phyloP scores from a whole-genome alignment of 2,113 vertebrate species.

The Rana temporaria region DNA sequence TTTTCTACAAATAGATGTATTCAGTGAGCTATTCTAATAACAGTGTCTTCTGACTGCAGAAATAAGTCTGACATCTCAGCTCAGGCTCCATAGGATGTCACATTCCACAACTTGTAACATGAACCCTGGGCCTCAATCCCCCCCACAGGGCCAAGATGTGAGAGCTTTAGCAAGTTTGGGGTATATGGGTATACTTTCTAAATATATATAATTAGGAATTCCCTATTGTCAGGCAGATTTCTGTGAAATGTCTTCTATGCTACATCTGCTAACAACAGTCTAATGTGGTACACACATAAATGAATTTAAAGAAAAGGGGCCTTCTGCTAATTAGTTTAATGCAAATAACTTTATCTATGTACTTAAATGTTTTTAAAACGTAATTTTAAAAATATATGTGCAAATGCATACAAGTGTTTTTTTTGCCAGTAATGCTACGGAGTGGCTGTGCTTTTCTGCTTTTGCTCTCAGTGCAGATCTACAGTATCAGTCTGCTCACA shows the following conservation, averaged over 20 bases:
- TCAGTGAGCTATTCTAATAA: conserved; percentile 6
- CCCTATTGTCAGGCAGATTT: background rate
- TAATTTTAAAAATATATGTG: too few relatives aligned
- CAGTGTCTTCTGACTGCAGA: conserved; percentile 45
- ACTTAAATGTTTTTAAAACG: too few relatives aligned
- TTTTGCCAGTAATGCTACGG: too few relatives aligned
- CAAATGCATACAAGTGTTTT: too few relatives aligned
- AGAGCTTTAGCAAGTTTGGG: conserved; percentile 63
- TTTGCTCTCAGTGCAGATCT: too few relatives aligned
- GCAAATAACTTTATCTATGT: too few relatives aligned
- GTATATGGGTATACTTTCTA: conserved; percentile 59
- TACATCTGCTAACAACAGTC: background rate
- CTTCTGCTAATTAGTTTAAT: too few relatives aligned
- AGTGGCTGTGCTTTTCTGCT: too few relatives aligned
- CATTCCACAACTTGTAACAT: conserved; percentile 65
- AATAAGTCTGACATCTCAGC: conserved; percentile 51
- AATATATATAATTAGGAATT: conserved; percentile 31
- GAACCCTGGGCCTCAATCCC: conserved; percentile 59
- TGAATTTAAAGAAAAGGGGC: background rate
- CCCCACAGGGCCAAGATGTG: conserved; percentile 59
- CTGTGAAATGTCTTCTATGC: background rate
- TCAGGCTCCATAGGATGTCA: conserved; percentile 52
- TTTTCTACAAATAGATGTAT: conserved; percentile 47
- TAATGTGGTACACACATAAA: background rate
- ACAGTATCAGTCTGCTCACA: too few relatives aligned